These are phyloP conservation scores for Cynopterus brachyotis DNA, from an alignment of 2,113 vertebrate genomes.

Conservation along the genomic window DNA sequence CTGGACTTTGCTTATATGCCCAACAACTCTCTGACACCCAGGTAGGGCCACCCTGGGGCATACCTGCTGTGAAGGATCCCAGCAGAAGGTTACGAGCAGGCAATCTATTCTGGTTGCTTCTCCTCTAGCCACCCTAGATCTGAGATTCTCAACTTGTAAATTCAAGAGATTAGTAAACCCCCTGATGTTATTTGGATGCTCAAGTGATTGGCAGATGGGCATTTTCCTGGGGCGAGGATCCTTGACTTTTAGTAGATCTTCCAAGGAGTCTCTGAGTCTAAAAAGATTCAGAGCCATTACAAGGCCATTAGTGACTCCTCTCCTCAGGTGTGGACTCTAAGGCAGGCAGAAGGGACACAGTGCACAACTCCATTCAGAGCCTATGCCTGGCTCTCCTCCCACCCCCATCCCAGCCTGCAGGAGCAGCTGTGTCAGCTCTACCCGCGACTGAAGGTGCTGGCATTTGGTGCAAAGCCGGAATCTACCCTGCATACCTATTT, in stretches of 20 bases:
- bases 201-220: not conserved
- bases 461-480: constrained; percentile 93
- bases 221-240: not conserved
- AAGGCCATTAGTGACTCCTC: not conserved
- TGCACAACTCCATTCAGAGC: not conserved
- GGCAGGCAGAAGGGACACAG: not conserved
- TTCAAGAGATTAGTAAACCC: not conserved
- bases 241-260: not conserved
- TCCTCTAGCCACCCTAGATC: not conserved
- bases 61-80: not conserved
- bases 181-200: not conserved
- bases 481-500: constrained; percentile 92
- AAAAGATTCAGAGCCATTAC: not conserved
- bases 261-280: not conserved
- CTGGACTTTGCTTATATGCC: constrained; percentile 98
- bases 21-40: constrained; percentile 92
- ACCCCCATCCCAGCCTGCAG: constrained; percentile 88
- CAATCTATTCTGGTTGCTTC: not conserved
- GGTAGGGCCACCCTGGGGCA: constrained; percentile 78
- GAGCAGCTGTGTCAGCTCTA: constrained; percentile 93
- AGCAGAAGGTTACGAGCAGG: not conserved
- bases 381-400: not conserved
- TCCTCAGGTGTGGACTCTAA: no score
- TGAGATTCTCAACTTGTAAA: not conserved
- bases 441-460: constrained; percentile 94